These are phyloP conservation scores for Herminia tarsipennalis DNA, from an alignment of 2,888 invertebrate species.

Conservation along the genomic window DNA sequence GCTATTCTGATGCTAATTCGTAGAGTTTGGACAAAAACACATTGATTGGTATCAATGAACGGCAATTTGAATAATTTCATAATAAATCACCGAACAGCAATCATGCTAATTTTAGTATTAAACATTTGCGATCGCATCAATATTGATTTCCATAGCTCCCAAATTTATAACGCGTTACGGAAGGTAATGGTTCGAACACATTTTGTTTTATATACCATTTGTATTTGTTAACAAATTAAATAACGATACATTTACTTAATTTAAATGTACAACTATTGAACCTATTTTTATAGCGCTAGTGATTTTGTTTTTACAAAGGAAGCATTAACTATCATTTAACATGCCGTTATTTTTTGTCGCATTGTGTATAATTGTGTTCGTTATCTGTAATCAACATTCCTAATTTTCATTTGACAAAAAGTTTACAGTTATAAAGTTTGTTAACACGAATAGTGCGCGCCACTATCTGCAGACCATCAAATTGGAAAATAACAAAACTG, in stretches of 20 bases:
- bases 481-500: constrained; percentile 56
- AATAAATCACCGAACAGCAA: constrained; percentile 68
- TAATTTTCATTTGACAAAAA: constrained; percentile 37
- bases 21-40: constrained; percentile 57
- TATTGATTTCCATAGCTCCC: constrained; percentile 30
- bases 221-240: constrained; percentile 18
- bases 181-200: constrained; percentile 35
- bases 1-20: constrained; percentile 71
- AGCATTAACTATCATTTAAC: constrained; percentile 27
- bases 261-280: too few species aligned
- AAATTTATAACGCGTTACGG: constrained; percentile 34
- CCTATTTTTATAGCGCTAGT: too few species aligned
- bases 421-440: constrained; percentile 31
- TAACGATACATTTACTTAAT: not conserved
- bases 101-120: constrained; percentile 59
- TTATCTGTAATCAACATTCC: constrained; percentile 46
- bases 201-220: constrained; percentile 15
- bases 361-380: constrained; percentile 25
- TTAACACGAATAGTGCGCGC: constrained; percentile 43
- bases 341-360: constrained; percentile 34
- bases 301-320: constrained; percentile 6
- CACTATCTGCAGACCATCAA: constrained; percentile 51
- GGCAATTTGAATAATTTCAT: constrained; percentile 70
- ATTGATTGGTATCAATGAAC: constrained; percentile 67
- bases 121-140: constrained; percentile 51